phyloP scores from a whole-genome alignment of 2,888 invertebrate genomes.

The Leptinotarsa haldemani region DNA sequence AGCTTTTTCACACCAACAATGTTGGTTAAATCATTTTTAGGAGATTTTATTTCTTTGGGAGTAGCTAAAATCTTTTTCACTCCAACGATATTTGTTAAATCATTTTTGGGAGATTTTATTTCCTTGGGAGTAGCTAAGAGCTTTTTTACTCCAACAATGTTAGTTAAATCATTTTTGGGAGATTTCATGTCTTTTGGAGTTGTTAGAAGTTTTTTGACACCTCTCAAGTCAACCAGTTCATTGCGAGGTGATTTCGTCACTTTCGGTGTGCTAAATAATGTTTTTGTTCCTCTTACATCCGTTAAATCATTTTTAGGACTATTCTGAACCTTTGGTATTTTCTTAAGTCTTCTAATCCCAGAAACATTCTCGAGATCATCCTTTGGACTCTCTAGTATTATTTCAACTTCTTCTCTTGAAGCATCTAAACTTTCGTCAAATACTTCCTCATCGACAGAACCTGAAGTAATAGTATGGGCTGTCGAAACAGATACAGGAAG shows the following conservation, averaged over 20 bases:
- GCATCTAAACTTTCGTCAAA: not conserved
- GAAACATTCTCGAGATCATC: constrained; percentile 46
- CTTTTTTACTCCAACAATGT: constrained; percentile 50
- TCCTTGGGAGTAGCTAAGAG: constrained; percentile 48
- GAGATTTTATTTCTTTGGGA: constrained; percentile 47
- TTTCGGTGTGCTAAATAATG: constrained; percentile 26
- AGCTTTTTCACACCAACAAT: constrained; percentile 51
- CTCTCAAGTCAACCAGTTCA: not conserved
- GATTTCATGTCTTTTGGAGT: constrained; percentile 47
- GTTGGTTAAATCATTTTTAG: constrained; percentile 48
- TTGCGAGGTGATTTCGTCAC: not conserved
- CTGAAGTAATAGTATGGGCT: not conserved
- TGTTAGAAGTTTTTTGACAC: not conserved
- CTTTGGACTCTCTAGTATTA: constrained; percentile 5
- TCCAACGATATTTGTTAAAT: constrained; percentile 46
- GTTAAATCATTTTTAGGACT: constrained; percentile 41
- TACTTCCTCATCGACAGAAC: not conserved
- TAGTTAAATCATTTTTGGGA: constrained; percentile 50
- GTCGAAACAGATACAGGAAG: not conserved
- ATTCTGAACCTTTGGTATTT: constrained; percentile 43
- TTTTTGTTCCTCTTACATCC: constrained; percentile 38
- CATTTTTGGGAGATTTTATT: constrained; percentile 49
- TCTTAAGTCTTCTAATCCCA: constrained; percentile 41
- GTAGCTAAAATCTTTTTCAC: constrained; percentile 51
- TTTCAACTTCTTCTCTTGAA: not conserved